Conservation (phyloP, 2,113 vertebrate species). For the Vimba vimba region DNA sequence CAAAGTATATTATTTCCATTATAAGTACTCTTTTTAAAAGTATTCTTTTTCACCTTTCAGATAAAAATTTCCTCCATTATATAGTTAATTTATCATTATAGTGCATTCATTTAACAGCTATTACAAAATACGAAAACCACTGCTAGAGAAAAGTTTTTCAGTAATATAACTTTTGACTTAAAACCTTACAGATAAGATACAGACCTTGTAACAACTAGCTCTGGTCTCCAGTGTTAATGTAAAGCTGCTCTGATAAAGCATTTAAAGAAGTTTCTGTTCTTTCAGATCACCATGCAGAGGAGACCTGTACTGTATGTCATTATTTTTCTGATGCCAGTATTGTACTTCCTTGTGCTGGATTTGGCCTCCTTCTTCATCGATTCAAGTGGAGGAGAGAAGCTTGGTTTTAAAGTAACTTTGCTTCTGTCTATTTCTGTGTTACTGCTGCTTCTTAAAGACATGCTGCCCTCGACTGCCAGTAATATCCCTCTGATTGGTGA, state of each 20-base stretch:
- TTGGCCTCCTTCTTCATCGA: slow-evolving; percentile 74
- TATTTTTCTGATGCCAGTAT: slow-evolving; percentile 76
- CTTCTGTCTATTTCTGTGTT: slow-evolving; percentile 81
- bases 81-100: too few relatives aligned
- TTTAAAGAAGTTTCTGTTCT: not conserved
- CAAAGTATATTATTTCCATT: too few relatives aligned
- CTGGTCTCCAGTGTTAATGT: not conserved
- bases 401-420: slow-evolving; percentile 80
- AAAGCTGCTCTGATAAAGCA: not conserved
- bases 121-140: not conserved
- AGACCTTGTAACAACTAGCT: not conserved
- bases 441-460: slow-evolving; percentile 80
- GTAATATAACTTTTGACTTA: not conserved
- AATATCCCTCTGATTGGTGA: slow-evolving; percentile 75
- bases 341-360: slow-evolving; percentile 77
- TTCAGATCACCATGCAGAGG: slow-evolving; percentile 73
- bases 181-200: not conserved
- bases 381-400: slow-evolving; percentile 72
- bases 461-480: slow-evolving; percentile 78
- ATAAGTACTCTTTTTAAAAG: too few relatives aligned
- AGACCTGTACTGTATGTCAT: slow-evolving; percentile 75
- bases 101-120: too few relatives aligned
- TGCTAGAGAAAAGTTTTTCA: not conserved
- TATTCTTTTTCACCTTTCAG: too few relatives aligned
- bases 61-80: too few relatives aligned